These are phyloP conservation scores for Eueides isabella DNA, from an alignment of 1,140 invertebrate genomes.

Conservation along the genomic window DNA sequence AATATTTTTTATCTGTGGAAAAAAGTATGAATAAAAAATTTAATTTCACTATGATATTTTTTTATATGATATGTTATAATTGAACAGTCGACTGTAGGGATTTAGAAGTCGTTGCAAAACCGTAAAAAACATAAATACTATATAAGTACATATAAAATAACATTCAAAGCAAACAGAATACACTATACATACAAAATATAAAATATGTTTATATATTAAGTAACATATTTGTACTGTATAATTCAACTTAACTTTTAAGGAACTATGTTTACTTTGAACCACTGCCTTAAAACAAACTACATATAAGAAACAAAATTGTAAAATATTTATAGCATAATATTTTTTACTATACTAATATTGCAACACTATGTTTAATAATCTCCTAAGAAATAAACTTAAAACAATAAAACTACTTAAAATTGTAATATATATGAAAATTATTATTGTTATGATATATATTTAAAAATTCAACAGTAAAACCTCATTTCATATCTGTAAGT, in stretches of 20 bases:
- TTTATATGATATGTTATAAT: background rate
- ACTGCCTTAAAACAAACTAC: slow-evolving; percentile 1
- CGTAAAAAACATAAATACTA: slow-evolving; percentile 1
- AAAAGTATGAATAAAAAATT: background rate
- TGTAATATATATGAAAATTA: background rate
- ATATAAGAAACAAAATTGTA: background rate
- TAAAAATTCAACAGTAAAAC: no score
- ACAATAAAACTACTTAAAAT: background rate
- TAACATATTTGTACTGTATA: slow-evolving; percentile 18
- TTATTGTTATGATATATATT: no score
- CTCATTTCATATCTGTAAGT: background rate
- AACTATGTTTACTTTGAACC: slow-evolving; percentile 11
- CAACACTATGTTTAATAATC: background rate
- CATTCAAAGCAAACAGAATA: slow-evolving; percentile 6
- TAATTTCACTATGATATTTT: background rate
- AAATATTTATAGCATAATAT: background rate
- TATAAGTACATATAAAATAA: slow-evolving; percentile 13
- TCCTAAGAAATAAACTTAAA: background rate
- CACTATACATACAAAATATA: slow-evolving; percentile 12
- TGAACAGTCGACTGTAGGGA: background rate
- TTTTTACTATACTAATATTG: background rate
- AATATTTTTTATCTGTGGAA: background rate
- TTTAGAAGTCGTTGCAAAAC: background rate
- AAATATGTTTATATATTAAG: background rate
- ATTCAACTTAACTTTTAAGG: slow-evolving; percentile 15